Percentiles rank a stretch among this genome's conserved stretches.
Conservation (phyloP, 2,113 vertebrate species). For the Bungarus multicinctus region DNA sequence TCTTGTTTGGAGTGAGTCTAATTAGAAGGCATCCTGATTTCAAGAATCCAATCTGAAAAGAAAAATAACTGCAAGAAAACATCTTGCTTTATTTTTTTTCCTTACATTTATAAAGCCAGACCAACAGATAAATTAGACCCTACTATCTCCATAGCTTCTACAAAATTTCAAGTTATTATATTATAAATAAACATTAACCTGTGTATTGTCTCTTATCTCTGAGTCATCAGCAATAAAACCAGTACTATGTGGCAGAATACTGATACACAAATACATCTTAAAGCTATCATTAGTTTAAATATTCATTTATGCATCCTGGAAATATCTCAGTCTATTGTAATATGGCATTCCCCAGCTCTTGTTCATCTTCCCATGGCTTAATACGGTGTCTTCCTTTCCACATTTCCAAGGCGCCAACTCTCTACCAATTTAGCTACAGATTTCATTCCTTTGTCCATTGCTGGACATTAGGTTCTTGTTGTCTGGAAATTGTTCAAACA, state of each 20-base stretch:
- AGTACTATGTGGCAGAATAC: slow-evolving; percentile 48
- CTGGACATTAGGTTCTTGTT: slow-evolving; percentile 13
- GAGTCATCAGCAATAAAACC: slow-evolving; percentile 59
- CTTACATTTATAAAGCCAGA: slow-evolving; percentile 23
- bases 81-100: not conserved
- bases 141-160: slow-evolving; percentile 23
- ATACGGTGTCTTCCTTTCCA: slow-evolving; percentile 44
- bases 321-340: slow-evolving; percentile 55
- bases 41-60: not conserved
- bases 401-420: slow-evolving; percentile 26
- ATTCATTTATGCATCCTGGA: slow-evolving; percentile 45
- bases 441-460: slow-evolving; percentile 6
- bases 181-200: slow-evolving; percentile 54
- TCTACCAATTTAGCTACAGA: slow-evolving; percentile 19
- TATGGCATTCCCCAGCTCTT: slow-evolving; percentile 39
- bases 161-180: slow-evolving; percentile 22
- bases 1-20: not conserved
- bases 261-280: slow-evolving; percentile 60
- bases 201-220: slow-evolving; percentile 60
- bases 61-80: not conserved
- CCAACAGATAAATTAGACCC: slow-evolving; percentile 29
- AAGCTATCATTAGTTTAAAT: slow-evolving; percentile 53
- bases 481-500: not conserved
- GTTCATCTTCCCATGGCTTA: slow-evolving; percentile 57
- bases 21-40: not conserved